These are phyloP conservation scores for Micronycteris hirsuta DNA, from an alignment of 2,113 vertebrate species.

Conservation along the genomic window DNA sequence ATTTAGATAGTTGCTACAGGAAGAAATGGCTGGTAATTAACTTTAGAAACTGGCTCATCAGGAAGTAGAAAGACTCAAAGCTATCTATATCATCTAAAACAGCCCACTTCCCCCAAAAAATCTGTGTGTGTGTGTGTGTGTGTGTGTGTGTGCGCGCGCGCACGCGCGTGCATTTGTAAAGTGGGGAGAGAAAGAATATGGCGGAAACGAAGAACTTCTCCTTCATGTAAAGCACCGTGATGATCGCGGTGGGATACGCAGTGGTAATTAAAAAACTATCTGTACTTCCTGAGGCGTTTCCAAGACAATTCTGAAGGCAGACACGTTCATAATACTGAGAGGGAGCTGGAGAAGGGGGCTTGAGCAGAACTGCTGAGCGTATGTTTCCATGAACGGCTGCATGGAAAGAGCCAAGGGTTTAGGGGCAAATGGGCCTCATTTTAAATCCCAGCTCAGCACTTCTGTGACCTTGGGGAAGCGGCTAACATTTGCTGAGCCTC, in stretches of 20 bases:
- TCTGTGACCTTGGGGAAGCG: not conserved
- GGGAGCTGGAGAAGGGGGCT: not conserved
- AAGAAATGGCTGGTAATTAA: not conserved
- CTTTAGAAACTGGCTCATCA: not conserved
- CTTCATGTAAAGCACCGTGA: not conserved
- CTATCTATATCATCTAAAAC: not conserved
- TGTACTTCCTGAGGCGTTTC: not conserved
- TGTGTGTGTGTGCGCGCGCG: no score
- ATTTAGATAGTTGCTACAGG: not conserved
- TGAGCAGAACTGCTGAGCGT: not conserved
- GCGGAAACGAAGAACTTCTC: not conserved
- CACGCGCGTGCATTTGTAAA: not conserved
- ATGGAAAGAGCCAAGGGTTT: not conserved
- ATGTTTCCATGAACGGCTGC: not conserved
- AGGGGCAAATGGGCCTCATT: not conserved
- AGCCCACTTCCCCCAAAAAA: not conserved
- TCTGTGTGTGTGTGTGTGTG: not conserved
- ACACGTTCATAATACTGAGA: not conserved
- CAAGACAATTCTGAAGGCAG: not conserved
- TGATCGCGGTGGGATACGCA: not conserved
- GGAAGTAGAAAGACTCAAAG: not conserved
- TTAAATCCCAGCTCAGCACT: not conserved
- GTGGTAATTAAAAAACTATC: not conserved
- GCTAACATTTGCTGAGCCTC: not conserved
- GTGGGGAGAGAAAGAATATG: not conserved